Base-by-base conservation (phyloP, 2,113 vertebrate genomes). In the Pituophis catenifer region DNA sequence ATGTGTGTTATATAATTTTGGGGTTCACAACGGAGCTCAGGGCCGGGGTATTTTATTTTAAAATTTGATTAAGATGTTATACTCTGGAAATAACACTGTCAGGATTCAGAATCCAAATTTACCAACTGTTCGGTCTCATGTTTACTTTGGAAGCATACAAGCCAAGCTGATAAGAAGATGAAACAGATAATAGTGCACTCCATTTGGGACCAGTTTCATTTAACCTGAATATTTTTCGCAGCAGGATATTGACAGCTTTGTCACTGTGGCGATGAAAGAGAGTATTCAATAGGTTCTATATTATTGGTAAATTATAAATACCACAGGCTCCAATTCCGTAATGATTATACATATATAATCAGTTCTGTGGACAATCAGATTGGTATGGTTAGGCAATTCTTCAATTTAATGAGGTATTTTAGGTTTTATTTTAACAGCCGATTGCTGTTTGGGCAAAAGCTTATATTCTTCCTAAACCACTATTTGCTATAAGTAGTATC, bases 1-100 rank as follows among this genome's bases (percentile, higher is more conserved):
- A 97, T 97, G 97, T 96, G 97, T 96, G 96, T 98, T 97, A 96
- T 97, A 97, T 98, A 98, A 98, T 98, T 97, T 93, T 94, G 95
- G 95, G 97, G 95, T 97, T 98, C 98, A 96, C 54, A 95, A 92
- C 90, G 58, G 95, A 93, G 97, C 98, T 96, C 95, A 48, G 94
- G 53, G 89, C 93, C 1, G 89, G 96, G 94, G 91, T 95, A 97
- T 97, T 97, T 96, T 97, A 91, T 97, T 96, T 96, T 94, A 94
- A 97, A 97, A 96, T 98, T 97, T 97, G 96, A 98, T 97, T 97
- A 97, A 97, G 97, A 97, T 89, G 97, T 97, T 97, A 93, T 95
- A 96, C 96, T 97, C 93, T 94, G 96, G 97, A 97, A 98, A 98
- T 92, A 92, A 93, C 44, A 95, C 97, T 96, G 97, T 97, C 97